Evolutionary conservation across 2,113 vertebrate genomes (phyloP), one percentile per base, ranked within the genome.

Genomic region (Megatriorchis doriae): DNA sequence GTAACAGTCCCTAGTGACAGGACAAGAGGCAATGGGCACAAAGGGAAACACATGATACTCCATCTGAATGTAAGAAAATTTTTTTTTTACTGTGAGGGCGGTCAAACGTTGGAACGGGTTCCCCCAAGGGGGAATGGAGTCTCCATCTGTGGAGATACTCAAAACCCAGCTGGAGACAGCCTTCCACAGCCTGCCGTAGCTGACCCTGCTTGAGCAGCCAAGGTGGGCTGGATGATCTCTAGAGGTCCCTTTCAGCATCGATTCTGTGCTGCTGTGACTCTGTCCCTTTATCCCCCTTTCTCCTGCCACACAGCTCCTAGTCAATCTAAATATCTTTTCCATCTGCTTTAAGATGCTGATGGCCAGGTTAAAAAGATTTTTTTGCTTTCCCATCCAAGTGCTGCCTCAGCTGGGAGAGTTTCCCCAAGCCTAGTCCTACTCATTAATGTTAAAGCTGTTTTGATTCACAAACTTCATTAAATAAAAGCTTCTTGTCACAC

Each of bases 11-110:
- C 63, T 8, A 14, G 6, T 6, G 20, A 7, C 66, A 84, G 83
- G 56, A 42, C 19, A 18, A 9, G 5, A 72, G 38, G 63, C 47
- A 59, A 0, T 11, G 52, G 36, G 16, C 53, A 66, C 27, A 9
- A 61, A 22, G 0, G 5, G 68, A 58, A 53, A 34, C 0, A 0
- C 0, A 0, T 8, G 42, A 10, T 43, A 23, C 16, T 82, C 26
- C 52, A 27, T 31, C 52, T 67, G 52, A 68, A 50, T 42, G 4
- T 8, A 32, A 15, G 29, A 31, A 71, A 88, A 7, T 4, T 6
- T 9, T n/a, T 62, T 47, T 47, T 36, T 31, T 47, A 9, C 38
- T 16, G 11, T 34, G 61, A 42, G 9, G 6, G 22, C 16, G 27
- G 9, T 31, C 1, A 1, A 25, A 45, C 26, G 4, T 0, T 56